Percentiles rank a stretch among this genome's conserved stretches.
phyloP scores from a whole-genome alignment of 2,113 vertebrate genomes.

The Anoplopoma fimbria region DNA sequence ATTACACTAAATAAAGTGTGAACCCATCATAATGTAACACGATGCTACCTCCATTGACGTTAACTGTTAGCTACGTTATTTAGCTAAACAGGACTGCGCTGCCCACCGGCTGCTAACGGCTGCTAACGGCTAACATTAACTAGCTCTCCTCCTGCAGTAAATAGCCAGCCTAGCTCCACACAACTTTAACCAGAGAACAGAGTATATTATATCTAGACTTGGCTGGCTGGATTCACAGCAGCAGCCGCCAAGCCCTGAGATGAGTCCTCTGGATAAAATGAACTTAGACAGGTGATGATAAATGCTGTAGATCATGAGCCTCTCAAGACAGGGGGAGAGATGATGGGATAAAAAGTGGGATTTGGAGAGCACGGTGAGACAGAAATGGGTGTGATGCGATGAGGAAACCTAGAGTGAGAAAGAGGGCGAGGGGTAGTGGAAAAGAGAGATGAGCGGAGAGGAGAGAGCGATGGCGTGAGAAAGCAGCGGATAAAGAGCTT shows the following conservation, averaged over 20 bases:
- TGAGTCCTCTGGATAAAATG: constrained; percentile 56
- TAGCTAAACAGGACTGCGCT: too few species aligned
- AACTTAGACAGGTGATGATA: constrained; percentile 69
- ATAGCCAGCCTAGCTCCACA: background rate
- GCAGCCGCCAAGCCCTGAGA: constrained; percentile 31
- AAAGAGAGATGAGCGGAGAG: background rate
- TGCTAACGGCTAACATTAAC: too few species aligned
- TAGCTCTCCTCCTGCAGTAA: background rate
- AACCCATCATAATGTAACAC: too few species aligned
- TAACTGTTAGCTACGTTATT: too few species aligned
- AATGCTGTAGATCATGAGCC: constrained; percentile 52
- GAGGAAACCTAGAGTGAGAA: background rate
- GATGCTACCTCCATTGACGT: too few species aligned
- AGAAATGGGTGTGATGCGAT: constrained; percentile 9
- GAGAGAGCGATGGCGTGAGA: background rate
- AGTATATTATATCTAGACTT: background rate
- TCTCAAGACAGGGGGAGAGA: constrained; percentile 36
- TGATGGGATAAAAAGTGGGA: constrained; percentile 49
- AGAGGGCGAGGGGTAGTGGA: background rate
- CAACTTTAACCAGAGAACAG: background rate
- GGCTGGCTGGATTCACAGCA: constrained; percentile 18
- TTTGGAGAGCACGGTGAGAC: constrained; percentile 24
- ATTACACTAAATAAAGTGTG: too few species aligned
- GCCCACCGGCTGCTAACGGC: too few species aligned
- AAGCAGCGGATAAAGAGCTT: constrained; percentile 13